Conservation (phyloP, 92 coral and sea anemone genomes). For the Pocillopora grandis region DNA sequence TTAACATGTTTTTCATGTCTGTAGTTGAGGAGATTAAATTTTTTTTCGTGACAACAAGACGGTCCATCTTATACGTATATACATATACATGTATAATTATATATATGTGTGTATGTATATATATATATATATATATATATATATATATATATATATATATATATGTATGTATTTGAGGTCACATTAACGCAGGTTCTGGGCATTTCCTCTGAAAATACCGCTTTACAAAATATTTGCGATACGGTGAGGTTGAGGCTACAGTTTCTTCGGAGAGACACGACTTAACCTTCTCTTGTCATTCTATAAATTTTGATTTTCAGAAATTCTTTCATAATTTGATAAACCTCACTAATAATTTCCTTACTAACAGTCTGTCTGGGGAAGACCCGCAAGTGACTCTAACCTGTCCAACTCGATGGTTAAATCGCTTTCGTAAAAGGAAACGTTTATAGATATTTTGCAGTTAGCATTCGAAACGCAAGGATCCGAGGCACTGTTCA, state of each 20-base stretch:
- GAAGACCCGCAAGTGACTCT: slow-evolving; percentile 12
- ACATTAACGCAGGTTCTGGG: too few relatives aligned
- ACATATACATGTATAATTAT: too few relatives aligned
- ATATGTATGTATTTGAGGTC: too few relatives aligned
- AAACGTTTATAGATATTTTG: slow-evolving; percentile 3
- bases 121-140: too few relatives aligned
- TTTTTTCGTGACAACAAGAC: too few relatives aligned
- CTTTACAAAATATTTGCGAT: too few relatives aligned
- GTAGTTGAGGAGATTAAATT: not conserved
- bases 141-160: too few relatives aligned
- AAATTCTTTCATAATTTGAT: too few relatives aligned
- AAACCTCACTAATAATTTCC: not conserved
- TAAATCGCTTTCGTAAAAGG: slow-evolving; percentile 8
- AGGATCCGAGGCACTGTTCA: not conserved
- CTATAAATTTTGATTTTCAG: not conserved
- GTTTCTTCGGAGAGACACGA: not conserved
- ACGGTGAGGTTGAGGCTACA: too few relatives aligned
- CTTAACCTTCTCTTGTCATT: not conserved
- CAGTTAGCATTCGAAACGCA: not conserved
- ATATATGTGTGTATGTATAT: too few relatives aligned
- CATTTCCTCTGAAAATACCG: too few relatives aligned
- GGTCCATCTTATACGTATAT: too few relatives aligned
- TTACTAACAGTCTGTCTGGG: slow-evolving; percentile 30
- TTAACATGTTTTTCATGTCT: not conserved
- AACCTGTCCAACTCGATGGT: slow-evolving; percentile 8